Base-by-base conservation (phyloP, 2,888 invertebrate genomes). In the Yponomeuta evonymella region DNA sequence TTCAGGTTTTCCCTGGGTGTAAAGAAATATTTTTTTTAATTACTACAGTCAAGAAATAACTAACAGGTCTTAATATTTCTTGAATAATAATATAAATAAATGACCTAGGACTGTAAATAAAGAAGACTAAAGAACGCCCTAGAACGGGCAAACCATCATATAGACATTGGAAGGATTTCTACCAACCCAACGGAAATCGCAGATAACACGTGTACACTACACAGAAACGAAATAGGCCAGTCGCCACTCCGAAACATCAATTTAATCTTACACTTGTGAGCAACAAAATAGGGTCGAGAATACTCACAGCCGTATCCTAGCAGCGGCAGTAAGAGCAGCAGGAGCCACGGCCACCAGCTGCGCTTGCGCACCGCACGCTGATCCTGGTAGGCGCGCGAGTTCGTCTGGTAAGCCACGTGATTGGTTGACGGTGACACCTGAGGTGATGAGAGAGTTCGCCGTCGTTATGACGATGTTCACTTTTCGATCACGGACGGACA, bases 261-360 rank as follows among this genome's bases (percentile, higher is more conserved):
- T 62, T 23, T 63, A 58, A n/a, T 62, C 9, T 43, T 1, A 43
- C 43, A 43, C 43, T 8, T 43, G 8, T 43, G 6, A 8, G 5
- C 43, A 48, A 9, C 69, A 58, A 12, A 51, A 67, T 74, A 71
- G 66, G 48, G 67, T 67, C 64, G 69, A 69, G 8, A 58, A 71
- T 81, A 92, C 91, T 91, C 71, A 92, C 91, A 92, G 81, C 89
- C 90, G 74, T 90, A 92, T 72, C 83, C 89, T 11, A 86, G 48
- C 0, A 81, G 75, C 0, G 90, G 90, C 70, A 91, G 73, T 3
- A 89, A 71, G 0, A 91, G 75, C 3, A 90, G 78, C 30, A 90
- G 76, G 1, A 88, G 72, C 89, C 89, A 89, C 0, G 90, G 89
- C 91, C 90, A 90, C 83, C 83, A 83, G 48, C 87, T 83, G 0